Base-by-base conservation (phyloP, 2,888 invertebrate genomes). In the Hypolimnas misippus region DNA sequence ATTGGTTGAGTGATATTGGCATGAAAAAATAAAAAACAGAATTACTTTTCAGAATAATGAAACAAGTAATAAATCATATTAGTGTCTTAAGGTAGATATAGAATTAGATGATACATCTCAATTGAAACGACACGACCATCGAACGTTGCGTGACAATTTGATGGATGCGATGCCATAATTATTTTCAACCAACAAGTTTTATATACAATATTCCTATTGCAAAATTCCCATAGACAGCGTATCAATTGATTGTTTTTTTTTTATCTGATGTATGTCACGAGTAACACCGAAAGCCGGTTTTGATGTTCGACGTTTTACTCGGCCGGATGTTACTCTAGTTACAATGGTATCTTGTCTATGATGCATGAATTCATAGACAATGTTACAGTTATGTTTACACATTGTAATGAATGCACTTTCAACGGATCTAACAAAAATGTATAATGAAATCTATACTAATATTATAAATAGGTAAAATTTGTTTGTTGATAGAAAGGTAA, bases 311-410 rank as follows among this genome's bases (percentile, higher is more conserved):
- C 21, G 51, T 57, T 57, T 35, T 35, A 51, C 62, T 35, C 49
- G 14, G 25, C 54, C 65, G 65, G 65, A 65, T 53, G 62, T 49
- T 50, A 10, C 17, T 42, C 57, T 54, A 35, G 31, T 57, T 57
- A 17, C 57, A 57, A 56, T 56, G 19, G 49, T 44, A 62, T 57
- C 50, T 57, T 35, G 25, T 50, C 29, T 29, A 50, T 40, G 50
- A 17, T 25, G 49, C 49, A 19, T 14, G 29, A 5, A 25, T 14
- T 7, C n/a, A 44, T 19, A 17, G 10, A 49, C 49, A 16, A 29
- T 49, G 49, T 46, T 19, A 21, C 35, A 38, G 35, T 38, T 38
- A 3, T 3, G 12, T 38, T 38, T 38, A 38, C n/a, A 12, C n/a
- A n/a, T 38, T n/a, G 35, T 38, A 8, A 7, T 33, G n/a, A n/a